Conservation (phyloP, 1,140 invertebrate genomes). For the Drosophila carrolli region DNA sequence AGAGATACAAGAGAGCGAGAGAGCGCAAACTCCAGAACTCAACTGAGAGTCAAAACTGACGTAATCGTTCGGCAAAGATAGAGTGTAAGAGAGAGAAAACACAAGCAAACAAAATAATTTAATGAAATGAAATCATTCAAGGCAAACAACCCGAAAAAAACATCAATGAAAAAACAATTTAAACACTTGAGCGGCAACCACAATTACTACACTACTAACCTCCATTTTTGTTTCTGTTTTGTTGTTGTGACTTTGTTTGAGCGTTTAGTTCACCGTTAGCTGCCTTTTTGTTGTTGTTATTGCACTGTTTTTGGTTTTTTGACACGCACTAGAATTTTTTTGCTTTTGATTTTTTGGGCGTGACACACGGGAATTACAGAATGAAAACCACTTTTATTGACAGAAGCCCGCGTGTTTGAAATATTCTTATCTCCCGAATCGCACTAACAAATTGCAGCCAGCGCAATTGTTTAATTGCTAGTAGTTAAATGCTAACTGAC, state of each 20-base stretch:
- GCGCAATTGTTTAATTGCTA: constrained; percentile 25
- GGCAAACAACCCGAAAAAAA: constrained; percentile 49
- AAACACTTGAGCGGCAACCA: constrained; percentile 37
- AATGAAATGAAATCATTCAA: constrained; percentile 78
- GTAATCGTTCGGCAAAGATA: constrained; percentile 54
- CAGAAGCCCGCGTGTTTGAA: constrained; percentile 27
- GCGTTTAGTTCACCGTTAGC: constrained; percentile 27
- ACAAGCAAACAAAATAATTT: constrained; percentile 44
- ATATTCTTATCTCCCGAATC: constrained; percentile 20
- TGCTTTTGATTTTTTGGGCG: constrained; percentile 62
- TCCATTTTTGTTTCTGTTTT: constrained; percentile 59
- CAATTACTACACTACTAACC: constrained; percentile 57
- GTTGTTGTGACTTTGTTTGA: constrained; percentile 48
- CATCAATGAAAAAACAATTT: constrained; percentile 70
- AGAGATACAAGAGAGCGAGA: constrained; percentile 12
- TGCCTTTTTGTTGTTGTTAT: constrained; percentile 37
- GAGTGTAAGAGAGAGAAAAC: constrained; percentile 18
- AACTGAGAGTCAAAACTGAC: constrained; percentile 60
- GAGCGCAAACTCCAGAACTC: constrained; percentile 76
- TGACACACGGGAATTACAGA: constrained; percentile 60
- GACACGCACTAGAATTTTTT: constrained; percentile 61
- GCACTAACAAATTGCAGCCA: constrained; percentile 20
- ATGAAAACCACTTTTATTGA: constrained; percentile 26
- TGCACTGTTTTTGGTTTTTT: constrained; percentile 46
- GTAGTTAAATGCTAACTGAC: constrained; percentile 12